Percentiles rank a stretch among this genome's conserved stretches.
Evolutionary conservation across 2,113 vertebrate species (phyloP).

Genomic region (Garra rufa): DNA sequence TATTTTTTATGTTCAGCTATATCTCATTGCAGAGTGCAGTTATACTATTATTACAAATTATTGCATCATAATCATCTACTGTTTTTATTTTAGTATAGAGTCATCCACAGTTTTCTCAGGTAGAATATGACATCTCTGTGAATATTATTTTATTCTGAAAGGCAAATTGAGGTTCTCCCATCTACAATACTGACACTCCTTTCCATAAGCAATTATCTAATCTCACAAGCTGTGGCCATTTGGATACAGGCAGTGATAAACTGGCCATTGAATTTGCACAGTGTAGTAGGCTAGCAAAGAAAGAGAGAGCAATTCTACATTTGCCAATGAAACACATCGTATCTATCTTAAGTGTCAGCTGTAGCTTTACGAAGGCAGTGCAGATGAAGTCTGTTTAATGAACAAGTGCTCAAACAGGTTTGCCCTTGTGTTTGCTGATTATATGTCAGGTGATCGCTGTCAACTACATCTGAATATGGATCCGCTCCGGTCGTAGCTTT

Average conservation of each 20-base stretch:
- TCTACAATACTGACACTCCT: not conserved
- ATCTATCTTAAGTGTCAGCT: conserved; percentile 4
- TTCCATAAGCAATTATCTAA: conserved; percentile 30
- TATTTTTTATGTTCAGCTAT: not conserved
- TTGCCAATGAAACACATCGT: not conserved
- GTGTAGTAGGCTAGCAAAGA: not conserved
- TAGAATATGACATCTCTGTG: not conserved
- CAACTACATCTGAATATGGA: conserved; percentile 22
- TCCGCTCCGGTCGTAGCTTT: not conserved
- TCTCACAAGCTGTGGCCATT: conserved; percentile 46
- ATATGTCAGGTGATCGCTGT: conserved; percentile 48
- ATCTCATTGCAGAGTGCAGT: not conserved
- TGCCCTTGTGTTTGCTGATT: conserved; percentile 42
- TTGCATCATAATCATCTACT: not conserved
- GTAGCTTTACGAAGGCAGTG: not conserved
- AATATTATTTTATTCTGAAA: not conserved
- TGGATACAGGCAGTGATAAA: conserved; percentile 60
- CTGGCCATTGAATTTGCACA: conserved; percentile 9
- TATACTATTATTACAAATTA: not conserved
- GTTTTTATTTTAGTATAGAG: not conserved
- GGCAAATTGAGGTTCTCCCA: not conserved
- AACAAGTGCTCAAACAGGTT: conserved; percentile 53
- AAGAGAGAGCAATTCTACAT: not conserved
- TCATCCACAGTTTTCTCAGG: not conserved
- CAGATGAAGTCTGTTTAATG: conserved; percentile 11